A percentile compares a stretch with the other conserved stretches of the same genome.
These are phyloP conservation scores for Dryococelus australis DNA, from an alignment of 2,888 invertebrate genomes.

Conservation along the genomic window DNA sequence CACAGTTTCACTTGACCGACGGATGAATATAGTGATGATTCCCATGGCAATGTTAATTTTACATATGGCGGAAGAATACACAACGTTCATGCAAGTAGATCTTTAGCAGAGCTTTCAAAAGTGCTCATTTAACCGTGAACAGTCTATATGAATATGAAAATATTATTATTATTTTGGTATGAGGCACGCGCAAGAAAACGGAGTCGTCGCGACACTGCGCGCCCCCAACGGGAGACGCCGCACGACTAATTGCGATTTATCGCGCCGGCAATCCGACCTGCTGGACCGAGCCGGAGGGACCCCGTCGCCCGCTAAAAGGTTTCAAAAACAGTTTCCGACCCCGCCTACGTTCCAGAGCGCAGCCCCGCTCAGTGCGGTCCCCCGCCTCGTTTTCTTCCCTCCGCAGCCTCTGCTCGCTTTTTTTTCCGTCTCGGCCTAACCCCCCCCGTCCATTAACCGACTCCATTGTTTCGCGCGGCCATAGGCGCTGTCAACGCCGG, in stretches of 20 bases:
- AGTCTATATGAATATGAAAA: too few relatives aligned
- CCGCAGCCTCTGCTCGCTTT: background rate
- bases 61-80: too few relatives aligned
- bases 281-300: background rate
- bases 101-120: too few relatives aligned
- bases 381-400: background rate
- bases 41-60: too few relatives aligned
- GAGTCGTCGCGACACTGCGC: background rate
- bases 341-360: background rate
- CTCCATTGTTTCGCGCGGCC: constrained; percentile 9
- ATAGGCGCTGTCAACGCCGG: background rate
- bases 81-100: too few relatives aligned
- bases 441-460: constrained; percentile 11
- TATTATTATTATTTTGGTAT: too few relatives aligned
- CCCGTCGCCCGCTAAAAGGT: background rate
- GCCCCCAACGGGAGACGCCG: background rate
- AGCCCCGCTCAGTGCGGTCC: too few relatives aligned
- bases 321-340: background rate
- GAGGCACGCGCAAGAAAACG: too few relatives aligned
- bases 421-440: background rate
- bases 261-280: background rate
- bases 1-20: too few relatives aligned
- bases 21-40: too few relatives aligned
- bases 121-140: too few relatives aligned
- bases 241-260: background rate